A percentile compares a stretch with the other conserved stretches of the same genome.
phyloP scores from a whole-genome alignment of 2,888 invertebrate genomes.

The Limnephilus lunatus region DNA sequence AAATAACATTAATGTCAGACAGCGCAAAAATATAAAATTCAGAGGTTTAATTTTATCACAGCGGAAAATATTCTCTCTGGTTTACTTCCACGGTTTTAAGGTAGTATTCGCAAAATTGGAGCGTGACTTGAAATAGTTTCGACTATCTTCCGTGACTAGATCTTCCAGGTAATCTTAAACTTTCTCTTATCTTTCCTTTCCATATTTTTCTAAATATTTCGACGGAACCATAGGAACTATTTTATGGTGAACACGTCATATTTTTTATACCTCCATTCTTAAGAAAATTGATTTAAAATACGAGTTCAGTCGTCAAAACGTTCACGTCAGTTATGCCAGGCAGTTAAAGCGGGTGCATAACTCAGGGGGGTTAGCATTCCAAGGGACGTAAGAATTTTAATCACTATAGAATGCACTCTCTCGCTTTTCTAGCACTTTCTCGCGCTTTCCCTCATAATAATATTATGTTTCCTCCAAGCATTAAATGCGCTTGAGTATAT shows the following conservation, averaged over 20 bases:
- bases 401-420: not conserved
- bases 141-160: not conserved
- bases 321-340: not conserved
- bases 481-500: no score
- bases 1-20: not conserved
- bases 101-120: not conserved
- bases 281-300: not conserved
- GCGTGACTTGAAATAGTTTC: not conserved
- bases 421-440: no score
- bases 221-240: not conserved
- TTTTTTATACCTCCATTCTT: not conserved
- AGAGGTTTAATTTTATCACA: not conserved
- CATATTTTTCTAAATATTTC: not conserved
- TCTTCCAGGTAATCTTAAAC: not conserved
- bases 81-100: not conserved
- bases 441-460: no score
- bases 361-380: not conserved
- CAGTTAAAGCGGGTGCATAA: not conserved
- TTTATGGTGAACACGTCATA: not conserved
- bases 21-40: not conserved
- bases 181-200: not conserved
- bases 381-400: not conserved
- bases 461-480: no score
- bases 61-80: not conserved
- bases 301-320: not conserved